Evolutionary conservation across 2,797 vertebrate species (phyloP).

Genomic region (Eulemur rubriventer): DNA sequence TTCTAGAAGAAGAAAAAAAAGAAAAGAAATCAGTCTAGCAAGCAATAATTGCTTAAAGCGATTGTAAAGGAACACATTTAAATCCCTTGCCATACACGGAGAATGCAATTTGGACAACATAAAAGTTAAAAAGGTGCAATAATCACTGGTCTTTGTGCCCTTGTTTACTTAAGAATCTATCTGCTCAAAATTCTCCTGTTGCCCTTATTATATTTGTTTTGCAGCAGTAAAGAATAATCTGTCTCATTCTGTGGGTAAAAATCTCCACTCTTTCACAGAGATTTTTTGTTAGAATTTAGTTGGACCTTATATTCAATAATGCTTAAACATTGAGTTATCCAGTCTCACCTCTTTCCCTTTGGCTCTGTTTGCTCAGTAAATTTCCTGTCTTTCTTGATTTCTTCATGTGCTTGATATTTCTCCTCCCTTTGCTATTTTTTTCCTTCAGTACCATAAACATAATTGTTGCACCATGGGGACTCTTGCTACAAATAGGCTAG

Average conservation of each 20-base stretch:
- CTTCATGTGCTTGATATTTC: neutral
- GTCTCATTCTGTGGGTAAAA: conserved; percentile 16
- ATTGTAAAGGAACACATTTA: neutral
- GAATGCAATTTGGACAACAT: neutral
- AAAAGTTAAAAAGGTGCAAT: neutral
- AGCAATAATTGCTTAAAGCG: neutral
- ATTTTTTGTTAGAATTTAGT: neutral
- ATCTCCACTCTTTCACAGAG: neutral
- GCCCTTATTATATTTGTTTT: neutral
- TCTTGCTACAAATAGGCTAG: conserved; percentile 43
- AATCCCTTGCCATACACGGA: neutral
- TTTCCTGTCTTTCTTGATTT: neutral
- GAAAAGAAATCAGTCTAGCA: neutral
- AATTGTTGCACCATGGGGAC: neutral
- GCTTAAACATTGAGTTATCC: neutral
- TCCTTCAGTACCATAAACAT: neutral
- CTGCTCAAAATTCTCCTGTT: neutral
- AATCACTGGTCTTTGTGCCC: neutral
- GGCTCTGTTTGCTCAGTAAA: conserved; percentile 23
- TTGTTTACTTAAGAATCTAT: conserved; percentile 17
- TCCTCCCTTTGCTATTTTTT: conserved; percentile 24
- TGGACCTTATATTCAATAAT: conserved; percentile 53
- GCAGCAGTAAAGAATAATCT: neutral
- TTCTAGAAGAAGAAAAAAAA: neutral
- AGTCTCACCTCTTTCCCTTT: neutral